Evolutionary conservation across 2,888 invertebrate species (phyloP).

Genomic region (Dolomedes plantarius): DNA sequence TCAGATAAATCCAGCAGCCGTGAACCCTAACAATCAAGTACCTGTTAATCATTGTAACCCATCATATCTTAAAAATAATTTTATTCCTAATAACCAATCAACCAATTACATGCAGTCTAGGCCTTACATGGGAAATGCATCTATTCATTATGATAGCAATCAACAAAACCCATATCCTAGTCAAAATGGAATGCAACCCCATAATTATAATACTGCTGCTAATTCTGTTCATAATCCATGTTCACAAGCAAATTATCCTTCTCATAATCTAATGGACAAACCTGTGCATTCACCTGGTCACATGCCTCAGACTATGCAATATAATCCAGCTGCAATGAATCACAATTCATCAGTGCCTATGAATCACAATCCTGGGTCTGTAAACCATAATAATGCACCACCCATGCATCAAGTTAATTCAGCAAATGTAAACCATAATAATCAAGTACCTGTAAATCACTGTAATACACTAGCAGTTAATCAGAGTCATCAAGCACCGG

Average conservation of each 20-base stretch:
- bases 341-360: neutral
- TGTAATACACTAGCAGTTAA: neutral
- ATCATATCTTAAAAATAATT: slow-evolving; percentile 33
- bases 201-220: slow-evolving; percentile 28
- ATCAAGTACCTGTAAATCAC: neutral
- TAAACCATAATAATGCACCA: neutral
- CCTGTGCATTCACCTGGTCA: slow-evolving; percentile 12
- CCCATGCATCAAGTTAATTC: too few relatives aligned
- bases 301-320: slow-evolving; percentile 22
- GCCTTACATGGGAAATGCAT: slow-evolving; percentile 13
- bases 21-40: slow-evolving; percentile 15
- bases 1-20: neutral
- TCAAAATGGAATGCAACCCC: slow-evolving; percentile 41
- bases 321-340: neutral
- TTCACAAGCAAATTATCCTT: slow-evolving; percentile 33
- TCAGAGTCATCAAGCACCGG: neutral
- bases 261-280: slow-evolving; percentile 7
- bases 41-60: neutral
- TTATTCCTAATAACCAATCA: slow-evolving; percentile 18
- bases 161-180: slow-evolving; percentile 35
- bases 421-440: neutral
- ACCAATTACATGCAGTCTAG: neutral
- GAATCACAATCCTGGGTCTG: neutral
- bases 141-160: slow-evolving; percentile 34
- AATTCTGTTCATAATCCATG: neutral